Evolutionary conservation across 37 sponge, comb jelly and placozoan genomes (phyloP), one percentile per base, ranked within the genome.

Genomic region (Haliclona indistincta): DNA sequence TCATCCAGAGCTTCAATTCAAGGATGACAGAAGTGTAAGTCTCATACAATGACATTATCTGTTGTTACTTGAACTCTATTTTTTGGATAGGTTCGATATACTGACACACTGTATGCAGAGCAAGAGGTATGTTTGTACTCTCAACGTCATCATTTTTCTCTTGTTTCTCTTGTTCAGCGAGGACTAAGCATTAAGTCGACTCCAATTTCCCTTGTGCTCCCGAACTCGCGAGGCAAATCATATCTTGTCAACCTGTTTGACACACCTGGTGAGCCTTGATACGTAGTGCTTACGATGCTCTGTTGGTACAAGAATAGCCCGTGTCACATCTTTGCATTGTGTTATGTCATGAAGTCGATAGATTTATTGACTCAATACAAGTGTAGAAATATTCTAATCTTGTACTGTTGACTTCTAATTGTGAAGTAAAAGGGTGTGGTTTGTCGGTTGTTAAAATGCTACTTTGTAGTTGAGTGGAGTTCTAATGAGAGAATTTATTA

Each of bases 101-200:
- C 99, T 35, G 99, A 97, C 68, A 92, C 83, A 22, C 81, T 97
- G 38, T 81, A 92, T 69, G 92, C 95, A 20, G 99, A 98, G 54
- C 99, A 98, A 75, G 98, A 97, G 87, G 86, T 88, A 44, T 71
- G 83, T 43, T 41, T 62, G 70, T 66, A 38, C n/a, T 22, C 41
- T 73, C 20, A 40, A 6, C n/a, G 6, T 33, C 60, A 13, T 35
- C 32, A 17, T 38, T 56, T 19, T 39, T 29, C 68, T 37, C 42
- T 71, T 35, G 20, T 39, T 45, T 7, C 42, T 43, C 34, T 19
- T 38, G 25, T 64, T 20, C 51, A 91, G 95, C 70, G 97, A 23
- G 93, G 93, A 26, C 65, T 96, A 13, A 96, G 93, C 61, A 92
- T 96, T 52, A 96, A 96, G 85, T 40, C 83, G 15, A 93, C 93